phyloP scores from a whole-genome alignment of 1,140 invertebrate genomes.

The Cherax quadricarinatus region DNA sequence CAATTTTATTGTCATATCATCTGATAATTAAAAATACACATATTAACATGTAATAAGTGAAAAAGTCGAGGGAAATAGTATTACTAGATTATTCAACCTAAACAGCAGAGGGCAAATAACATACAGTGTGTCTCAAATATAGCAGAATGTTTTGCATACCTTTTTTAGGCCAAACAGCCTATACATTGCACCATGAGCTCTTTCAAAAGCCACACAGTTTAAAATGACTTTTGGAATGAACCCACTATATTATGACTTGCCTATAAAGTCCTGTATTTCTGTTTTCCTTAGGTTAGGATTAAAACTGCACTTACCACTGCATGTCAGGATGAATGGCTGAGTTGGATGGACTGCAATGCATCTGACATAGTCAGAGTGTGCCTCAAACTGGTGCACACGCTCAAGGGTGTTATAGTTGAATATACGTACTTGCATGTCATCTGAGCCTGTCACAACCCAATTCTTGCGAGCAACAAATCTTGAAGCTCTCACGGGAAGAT shows the following conservation, averaged over 20 bases:
- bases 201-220: too few relatives aligned
- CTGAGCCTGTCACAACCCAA: slow-evolving; percentile 98
- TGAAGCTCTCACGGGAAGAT: slow-evolving; percentile 95
- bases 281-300: too few relatives aligned
- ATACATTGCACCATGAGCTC: too few relatives aligned
- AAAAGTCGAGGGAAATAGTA: background rate
- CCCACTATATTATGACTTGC: too few relatives aligned
- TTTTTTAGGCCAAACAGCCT: too few relatives aligned
- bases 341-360: slow-evolving; percentile 98
- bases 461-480: slow-evolving; percentile 98
- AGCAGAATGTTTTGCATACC: too few relatives aligned
- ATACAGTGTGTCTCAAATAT: too few relatives aligned
- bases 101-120: too few relatives aligned
- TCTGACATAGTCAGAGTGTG: slow-evolving; percentile 98
- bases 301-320: slow-evolving; percentile 85
- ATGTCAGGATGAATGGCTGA: slow-evolving; percentile 97
- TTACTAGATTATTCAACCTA: background rate
- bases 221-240: too few relatives aligned
- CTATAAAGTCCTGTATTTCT: too few relatives aligned
- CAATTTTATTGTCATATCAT: slow-evolving; percentile 99
- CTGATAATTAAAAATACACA: slow-evolving; percentile 79
- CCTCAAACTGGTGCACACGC: slow-evolving; percentile 96
- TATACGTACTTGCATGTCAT: slow-evolving; percentile 96
- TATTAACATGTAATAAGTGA: too few relatives aligned
- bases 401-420: slow-evolving; percentile 99